phyloP scores from a whole-genome alignment of 2,888 invertebrate genomes.

The Athalia circularis region DNA sequence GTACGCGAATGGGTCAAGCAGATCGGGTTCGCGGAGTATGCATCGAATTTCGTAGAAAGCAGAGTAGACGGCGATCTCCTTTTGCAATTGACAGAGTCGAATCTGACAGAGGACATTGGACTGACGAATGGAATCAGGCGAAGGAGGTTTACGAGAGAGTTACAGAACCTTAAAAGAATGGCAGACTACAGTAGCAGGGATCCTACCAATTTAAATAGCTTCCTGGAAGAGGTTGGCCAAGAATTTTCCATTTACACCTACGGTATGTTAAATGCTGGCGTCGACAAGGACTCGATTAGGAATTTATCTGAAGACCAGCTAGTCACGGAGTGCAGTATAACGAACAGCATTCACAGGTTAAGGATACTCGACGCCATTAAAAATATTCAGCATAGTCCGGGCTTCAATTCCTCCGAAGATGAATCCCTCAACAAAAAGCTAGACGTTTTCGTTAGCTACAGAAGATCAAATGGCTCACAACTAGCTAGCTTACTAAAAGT shows the following conservation, averaged over 20 bases:
- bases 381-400: slow-evolving; percentile 71
- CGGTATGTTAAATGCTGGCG: slow-evolving; percentile 95
- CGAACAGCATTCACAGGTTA: slow-evolving; percentile 95
- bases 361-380: slow-evolving; percentile 93
- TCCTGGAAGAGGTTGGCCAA: slow-evolving; percentile 88
- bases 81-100: slow-evolving; percentile 92
- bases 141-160: slow-evolving; percentile 93
- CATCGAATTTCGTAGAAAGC: slow-evolving; percentile 89
- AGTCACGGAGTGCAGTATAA: slow-evolving; percentile 91
- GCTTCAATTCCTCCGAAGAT: slow-evolving; percentile 70
- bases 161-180: slow-evolving; percentile 95
- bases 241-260: slow-evolving; percentile 98
- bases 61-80: slow-evolving; percentile 98
- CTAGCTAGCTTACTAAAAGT: slow-evolving; percentile 96
- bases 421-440: slow-evolving; percentile 91
- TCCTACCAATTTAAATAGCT: slow-evolving; percentile 90
- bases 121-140: slow-evolving; percentile 95
- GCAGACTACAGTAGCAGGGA: slow-evolving; percentile 97
- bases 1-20: slow-evolving; percentile 99
- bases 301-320: slow-evolving; percentile 94
- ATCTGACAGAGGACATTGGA: slow-evolving; percentile 94
- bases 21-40: slow-evolving; percentile 93
- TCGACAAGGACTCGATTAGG: slow-evolving; percentile 91
- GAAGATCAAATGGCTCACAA: slow-evolving; percentile 98
- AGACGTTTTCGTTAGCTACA: slow-evolving; percentile 98